Conservation (phyloP, 1,140 invertebrate genomes). For the Lepidostoma basale region DNA sequence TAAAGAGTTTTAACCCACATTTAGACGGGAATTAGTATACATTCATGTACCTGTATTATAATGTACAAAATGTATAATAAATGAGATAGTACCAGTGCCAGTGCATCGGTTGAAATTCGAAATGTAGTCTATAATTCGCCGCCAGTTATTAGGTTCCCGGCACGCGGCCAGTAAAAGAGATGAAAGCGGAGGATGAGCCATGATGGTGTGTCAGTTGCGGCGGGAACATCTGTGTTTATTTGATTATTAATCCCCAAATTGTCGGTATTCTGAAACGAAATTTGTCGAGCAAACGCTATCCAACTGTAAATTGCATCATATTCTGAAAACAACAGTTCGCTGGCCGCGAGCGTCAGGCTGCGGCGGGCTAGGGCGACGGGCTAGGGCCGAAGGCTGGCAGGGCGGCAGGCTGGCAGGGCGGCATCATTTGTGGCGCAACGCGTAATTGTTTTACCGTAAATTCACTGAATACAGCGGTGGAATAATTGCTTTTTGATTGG, state of each 20-base stretch:
- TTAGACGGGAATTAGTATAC: no score
- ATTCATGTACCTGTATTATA: no score
- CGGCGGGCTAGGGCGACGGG: no score
- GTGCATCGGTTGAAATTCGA: no score
- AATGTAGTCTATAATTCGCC: no score
- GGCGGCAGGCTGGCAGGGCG: background rate
- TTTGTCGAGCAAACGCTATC: conserved; percentile 23
- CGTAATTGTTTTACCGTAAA: conserved; percentile 7
- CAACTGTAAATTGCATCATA: conserved; percentile 25
- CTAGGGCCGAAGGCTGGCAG: background rate
- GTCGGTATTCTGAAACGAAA: conserved; percentile 22
- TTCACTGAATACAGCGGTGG: conserved; percentile 5
- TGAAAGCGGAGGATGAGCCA: no score
- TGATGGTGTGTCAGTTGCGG: background rate
- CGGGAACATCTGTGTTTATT: conserved; percentile 25
- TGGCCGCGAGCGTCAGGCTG: background rate
- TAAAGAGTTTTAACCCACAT: no score
- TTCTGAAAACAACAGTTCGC: conserved; percentile 4
- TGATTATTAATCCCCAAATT: conserved; percentile 30
- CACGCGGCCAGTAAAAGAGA: no score
- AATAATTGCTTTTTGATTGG: conserved; percentile 16
- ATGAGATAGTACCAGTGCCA: no score
- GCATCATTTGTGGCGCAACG: background rate
- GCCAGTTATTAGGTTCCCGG: background rate
- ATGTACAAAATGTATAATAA: no score